Base-by-base conservation (phyloP, 2,888 invertebrate genomes). In the Trissolcus brochymenae region DNA sequence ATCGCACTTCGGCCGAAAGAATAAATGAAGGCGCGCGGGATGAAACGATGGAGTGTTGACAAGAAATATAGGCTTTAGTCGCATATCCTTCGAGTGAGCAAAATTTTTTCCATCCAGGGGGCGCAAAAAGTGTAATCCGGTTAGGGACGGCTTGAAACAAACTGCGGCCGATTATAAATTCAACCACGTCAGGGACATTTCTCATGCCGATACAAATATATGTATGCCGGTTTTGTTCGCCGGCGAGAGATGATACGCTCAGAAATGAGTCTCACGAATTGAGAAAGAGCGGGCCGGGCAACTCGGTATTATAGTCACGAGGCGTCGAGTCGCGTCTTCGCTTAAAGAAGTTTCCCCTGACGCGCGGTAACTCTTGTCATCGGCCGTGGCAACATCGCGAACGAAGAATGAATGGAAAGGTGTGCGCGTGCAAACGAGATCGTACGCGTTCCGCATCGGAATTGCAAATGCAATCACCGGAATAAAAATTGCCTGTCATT, bases 401-500 rank as follows among this genome's bases (percentile, higher is more conserved):
- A 16, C 65, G 74, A 65, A 78, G 73, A 74, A 76, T 57, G 64
- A 76, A 79, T 75, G 65, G 78, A 54, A 17, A 43, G 60, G 71
- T 51, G 51, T 68, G 80, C 77, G 77, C 75, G 68, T 53, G 55
- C 73, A 74, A 76, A 70, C 61, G 71, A 72, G 68, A 78, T 76
- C 76, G 76, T 80, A 64, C 78, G 79, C 78, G 78, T 79, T 80
- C 68, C 83, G 77, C 84, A 86, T 88, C 82, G 83, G 87, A 88
- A 87, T 88, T 88, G 87, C 87, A 87, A 88, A 88, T 87, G 87
- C 85, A 87, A 87, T 87, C 87, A 85, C 85, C 82, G 83, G 82
- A 81, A 87, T 86, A 87, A 88, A 88, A 88, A 88, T 88, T 88
- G 88, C 85, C 86, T 88, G 87, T 88, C 88, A 87, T 87, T 86